These are phyloP conservation scores for Heterocephalus glaber DNA, from an alignment of 2,113 vertebrate genomes.

Conservation along the genomic window DNA sequence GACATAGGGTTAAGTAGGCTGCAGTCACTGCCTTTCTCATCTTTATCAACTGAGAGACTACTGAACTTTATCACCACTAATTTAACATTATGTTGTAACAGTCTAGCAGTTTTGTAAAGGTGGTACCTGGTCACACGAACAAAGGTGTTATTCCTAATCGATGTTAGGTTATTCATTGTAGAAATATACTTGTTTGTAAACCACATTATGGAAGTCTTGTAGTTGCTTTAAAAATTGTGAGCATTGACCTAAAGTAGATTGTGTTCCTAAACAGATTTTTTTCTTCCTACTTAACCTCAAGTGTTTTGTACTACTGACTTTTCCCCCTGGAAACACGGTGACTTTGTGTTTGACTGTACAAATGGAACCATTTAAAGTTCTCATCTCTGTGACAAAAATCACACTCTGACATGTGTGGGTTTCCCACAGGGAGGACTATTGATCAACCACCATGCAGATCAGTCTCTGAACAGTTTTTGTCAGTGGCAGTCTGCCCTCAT, in stretches of 20 bases:
- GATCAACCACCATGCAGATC: conserved; percentile 97
- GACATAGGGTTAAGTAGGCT: not conserved
- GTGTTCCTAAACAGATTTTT: not conserved
- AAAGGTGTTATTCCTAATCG: not conserved
- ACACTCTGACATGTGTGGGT: conserved; percentile 44
- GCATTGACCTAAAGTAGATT: not conserved
- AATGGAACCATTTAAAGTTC: not conserved
- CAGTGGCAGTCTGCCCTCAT: conserved; percentile 97
- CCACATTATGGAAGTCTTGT: not conserved
- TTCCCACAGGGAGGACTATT: conserved; percentile 90
- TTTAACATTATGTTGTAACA: not conserved
- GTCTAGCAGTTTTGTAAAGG: not conserved
- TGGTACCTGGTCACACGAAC: not conserved
- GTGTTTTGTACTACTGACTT: not conserved
- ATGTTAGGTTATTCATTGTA: not conserved
- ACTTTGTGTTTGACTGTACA: not conserved
- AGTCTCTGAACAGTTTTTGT: conserved; percentile 98
- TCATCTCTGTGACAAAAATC: not conserved
- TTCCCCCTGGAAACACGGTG: not conserved
- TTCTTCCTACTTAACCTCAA: not conserved
- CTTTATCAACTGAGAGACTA: not conserved
- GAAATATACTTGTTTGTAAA: not conserved
- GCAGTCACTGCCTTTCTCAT: not conserved
- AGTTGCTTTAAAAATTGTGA: not conserved
- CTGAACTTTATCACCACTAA: not conserved